These are phyloP conservation scores for Colaptes auratus DNA, from an alignment of 2,113 vertebrate genomes.

Conservation along the genomic window DNA sequence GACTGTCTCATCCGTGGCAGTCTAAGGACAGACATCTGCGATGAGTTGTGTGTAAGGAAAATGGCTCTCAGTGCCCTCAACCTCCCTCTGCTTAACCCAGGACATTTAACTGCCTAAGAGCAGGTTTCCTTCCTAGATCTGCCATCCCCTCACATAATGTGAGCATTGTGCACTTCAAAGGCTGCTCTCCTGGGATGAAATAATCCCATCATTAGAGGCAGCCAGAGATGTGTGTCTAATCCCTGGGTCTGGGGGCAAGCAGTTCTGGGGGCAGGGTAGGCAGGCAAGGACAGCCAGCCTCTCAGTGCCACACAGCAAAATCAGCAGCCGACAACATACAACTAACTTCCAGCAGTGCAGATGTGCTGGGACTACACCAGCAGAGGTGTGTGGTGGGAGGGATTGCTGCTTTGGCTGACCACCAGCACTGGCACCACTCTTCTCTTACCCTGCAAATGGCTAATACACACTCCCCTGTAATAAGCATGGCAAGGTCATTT, in stretches of 20 bases:
- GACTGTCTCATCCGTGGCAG: background rate
- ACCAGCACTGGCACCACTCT: background rate
- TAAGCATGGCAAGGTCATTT: accelerated
- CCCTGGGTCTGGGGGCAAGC: background rate
- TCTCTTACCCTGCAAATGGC: background rate
- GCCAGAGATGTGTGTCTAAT: constrained; percentile 24
- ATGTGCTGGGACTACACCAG: background rate
- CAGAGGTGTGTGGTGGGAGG: background rate
- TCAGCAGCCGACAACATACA: accelerated
- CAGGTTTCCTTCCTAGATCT: accelerated
- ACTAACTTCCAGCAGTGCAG: accelerated
- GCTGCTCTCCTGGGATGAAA: background rate
- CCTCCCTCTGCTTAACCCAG: background rate
- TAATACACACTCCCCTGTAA: accelerated
- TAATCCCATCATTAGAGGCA: background rate
- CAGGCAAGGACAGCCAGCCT: background rate
- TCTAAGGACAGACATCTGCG: background rate
- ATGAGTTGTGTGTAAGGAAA: background rate
- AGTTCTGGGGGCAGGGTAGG: accelerated
- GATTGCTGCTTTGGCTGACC: background rate
- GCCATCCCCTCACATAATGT: background rate
- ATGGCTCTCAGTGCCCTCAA: background rate
- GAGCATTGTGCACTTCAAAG: constrained; percentile 13
- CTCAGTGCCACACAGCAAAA: accelerated
- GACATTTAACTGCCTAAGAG: accelerated